Base-by-base conservation (phyloP, 2,888 invertebrate genomes). In the Brachylomia viminalis region DNA sequence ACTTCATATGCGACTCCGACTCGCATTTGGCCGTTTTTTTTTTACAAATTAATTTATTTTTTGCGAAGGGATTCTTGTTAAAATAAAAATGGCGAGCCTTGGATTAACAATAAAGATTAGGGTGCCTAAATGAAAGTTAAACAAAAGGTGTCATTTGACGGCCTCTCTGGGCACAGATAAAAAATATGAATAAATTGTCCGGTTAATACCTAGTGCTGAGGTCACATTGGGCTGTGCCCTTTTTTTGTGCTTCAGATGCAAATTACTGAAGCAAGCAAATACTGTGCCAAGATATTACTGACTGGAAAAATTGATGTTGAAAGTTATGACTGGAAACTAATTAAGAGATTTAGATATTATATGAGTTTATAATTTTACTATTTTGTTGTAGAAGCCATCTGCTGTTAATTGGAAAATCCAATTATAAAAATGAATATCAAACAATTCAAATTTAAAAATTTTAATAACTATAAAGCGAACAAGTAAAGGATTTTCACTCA, bases 31-130 rank as follows among this genome's bases (percentile, higher is more conserved):
- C 23, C n/a, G 20, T 1, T 52, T 23, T 67, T 75, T 75, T 83
- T 80, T 80, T 58, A n/a, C 33, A 76, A 83, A 83, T 80, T 73
- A 75, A 83, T 83, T 76, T 74, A 42, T 86, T 77, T 77, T 78
- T 56, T 15, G 33, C 65, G 15, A 20, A 58, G 49, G 64, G 79
- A 87, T 87, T 77, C 82, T 84, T 84, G 72, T 72, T 78, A 82
- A 82, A 85, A 86, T 78, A 81, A 80, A 78, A 72, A 62, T 59
- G 70, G 64, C 30, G 69, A 38, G 47, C 79, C 78, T 86, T 85
- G 83, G 88, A 88, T 88, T 82, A 83, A 80, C 87, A 88, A 89
- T 88, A 88, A 88, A 88, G 88, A 88, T 89, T 82, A 84, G 75
- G 70, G 47, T 59, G 68, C 66, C 78, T 74, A 83, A 88, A 89